Evolutionary conservation across 2,888 invertebrate genomes (phyloP).

Genomic region (Globia sparganii): DNA sequence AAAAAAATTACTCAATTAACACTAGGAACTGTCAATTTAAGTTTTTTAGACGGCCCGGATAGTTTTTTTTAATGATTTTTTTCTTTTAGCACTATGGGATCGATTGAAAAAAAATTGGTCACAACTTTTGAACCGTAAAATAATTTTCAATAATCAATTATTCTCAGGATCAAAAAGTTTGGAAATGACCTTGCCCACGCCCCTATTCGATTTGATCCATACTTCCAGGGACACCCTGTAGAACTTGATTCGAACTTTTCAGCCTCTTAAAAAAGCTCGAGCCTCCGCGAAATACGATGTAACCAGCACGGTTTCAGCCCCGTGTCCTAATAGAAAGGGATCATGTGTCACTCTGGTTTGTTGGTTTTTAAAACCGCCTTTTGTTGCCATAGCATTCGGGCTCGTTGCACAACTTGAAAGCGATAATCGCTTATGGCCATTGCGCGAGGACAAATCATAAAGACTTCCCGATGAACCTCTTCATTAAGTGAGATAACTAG

Average conservation of each 20-base stretch:
- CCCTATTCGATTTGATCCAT: no score
- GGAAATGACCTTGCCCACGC: no score
- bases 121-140: no score
- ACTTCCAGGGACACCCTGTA: no score
- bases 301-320: neutral
- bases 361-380: neutral
- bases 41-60: no score
- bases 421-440: neutral
- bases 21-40: no score
- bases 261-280: neutral
- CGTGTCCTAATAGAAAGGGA: neutral
- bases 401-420: neutral
- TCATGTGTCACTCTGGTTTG: neutral
- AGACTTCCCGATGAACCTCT: neutral
- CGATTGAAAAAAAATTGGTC: no score
- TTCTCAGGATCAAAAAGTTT: no score
- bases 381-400: neutral
- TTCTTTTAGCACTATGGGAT: no score
- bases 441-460: neutral
- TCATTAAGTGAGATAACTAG: neutral
- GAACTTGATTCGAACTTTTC: neutral
- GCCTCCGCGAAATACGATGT: neutral
- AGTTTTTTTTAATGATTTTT: no score
- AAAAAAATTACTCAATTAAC: no score
- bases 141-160: no score